phyloP scores from a whole-genome alignment of 92 coral and sea anemone genomes.

The Phenganax stokvisi region DNA sequence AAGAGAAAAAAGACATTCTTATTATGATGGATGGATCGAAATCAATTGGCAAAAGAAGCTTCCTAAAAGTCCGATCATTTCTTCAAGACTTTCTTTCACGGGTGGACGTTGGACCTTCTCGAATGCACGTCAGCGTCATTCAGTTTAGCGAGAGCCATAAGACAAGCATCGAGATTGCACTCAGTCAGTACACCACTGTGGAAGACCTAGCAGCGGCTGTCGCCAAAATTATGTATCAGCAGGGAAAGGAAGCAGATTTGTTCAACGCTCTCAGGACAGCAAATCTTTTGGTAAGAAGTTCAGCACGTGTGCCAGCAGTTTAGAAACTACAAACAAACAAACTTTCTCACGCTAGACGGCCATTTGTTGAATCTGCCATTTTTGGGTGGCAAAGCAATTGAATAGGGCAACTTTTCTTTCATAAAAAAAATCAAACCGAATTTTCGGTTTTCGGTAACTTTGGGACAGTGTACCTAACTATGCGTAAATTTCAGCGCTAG shows the following conservation, averaged over 20 bases:
- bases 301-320: too few species aligned
- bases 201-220: conserved; percentile 31
- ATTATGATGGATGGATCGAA: conserved; percentile 32
- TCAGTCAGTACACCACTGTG: conserved; percentile 9
- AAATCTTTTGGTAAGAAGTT: conserved; percentile 10
- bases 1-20: conserved; percentile 31
- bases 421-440: too few species aligned
- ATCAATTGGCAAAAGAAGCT: conserved; percentile 17
- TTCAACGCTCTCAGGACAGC: conserved; percentile 3
- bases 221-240: conserved; percentile 15
- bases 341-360: too few species aligned
- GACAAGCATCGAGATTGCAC: conserved; percentile 12
- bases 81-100: conserved; percentile 27
- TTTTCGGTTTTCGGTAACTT: too few species aligned
- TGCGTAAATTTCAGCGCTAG: too few species aligned
- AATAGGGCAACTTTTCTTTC: too few species aligned
- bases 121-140: conserved; percentile 29
- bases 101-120: conserved; percentile 25
- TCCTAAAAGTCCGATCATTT: neutral
- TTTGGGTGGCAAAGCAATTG: too few species aligned
- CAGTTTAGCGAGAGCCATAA: conserved; percentile 9
- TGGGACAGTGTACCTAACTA: too few species aligned
- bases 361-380: too few species aligned
- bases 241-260: conserved; percentile 24
- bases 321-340: too few species aligned